These are phyloP conservation scores for Rhinichthys osculus DNA, from an alignment of 2,797 vertebrate genomes.

Conservation along the genomic window DNA sequence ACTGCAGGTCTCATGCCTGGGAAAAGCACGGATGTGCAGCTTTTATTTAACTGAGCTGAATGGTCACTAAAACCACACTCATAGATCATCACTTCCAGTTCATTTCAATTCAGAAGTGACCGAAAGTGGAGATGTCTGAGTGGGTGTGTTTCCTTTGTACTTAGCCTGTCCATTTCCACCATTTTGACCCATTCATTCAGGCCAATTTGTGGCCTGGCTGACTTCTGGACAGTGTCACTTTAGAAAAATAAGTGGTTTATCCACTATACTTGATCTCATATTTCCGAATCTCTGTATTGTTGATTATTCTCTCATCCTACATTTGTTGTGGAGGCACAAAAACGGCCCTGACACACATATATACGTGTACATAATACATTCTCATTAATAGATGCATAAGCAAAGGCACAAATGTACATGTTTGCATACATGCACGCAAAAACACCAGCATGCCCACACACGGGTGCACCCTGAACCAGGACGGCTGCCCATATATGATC, in stretches of 20 bases:
- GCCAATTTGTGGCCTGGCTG: slow-evolving; percentile 12
- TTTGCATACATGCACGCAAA: slow-evolving; percentile 30
- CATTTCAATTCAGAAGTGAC: slow-evolving; percentile 16
- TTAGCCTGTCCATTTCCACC: slow-evolving; percentile 24
- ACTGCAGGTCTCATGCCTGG: not conserved
- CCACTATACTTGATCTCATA: not conserved
- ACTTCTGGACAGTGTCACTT: slow-evolving; percentile 1
- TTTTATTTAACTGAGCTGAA: slow-evolving; percentile 1
- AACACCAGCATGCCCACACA: slow-evolving; percentile 17
- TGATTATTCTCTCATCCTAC: not conserved
- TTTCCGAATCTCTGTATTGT: not conserved
- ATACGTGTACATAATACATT: not conserved
- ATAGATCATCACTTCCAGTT: slow-evolving; percentile 1
- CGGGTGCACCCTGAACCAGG: not conserved
- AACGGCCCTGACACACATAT: not conserved
- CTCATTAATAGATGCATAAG: slow-evolving; percentile 5
- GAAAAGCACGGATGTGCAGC: not conserved
- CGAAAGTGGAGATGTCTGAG: not conserved
- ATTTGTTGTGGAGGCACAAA: not conserved
- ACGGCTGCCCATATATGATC: slow-evolving; percentile 43
- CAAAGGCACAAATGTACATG: not conserved
- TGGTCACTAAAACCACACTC: slow-evolving; percentile 16
- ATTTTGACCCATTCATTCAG: slow-evolving; percentile 11
- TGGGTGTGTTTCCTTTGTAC: slow-evolving; percentile 22
- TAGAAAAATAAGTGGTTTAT: slow-evolving; percentile 18